phyloP scores from a whole-genome alignment of 2,113 vertebrate genomes.

The Cyprinus carpio region DNA sequence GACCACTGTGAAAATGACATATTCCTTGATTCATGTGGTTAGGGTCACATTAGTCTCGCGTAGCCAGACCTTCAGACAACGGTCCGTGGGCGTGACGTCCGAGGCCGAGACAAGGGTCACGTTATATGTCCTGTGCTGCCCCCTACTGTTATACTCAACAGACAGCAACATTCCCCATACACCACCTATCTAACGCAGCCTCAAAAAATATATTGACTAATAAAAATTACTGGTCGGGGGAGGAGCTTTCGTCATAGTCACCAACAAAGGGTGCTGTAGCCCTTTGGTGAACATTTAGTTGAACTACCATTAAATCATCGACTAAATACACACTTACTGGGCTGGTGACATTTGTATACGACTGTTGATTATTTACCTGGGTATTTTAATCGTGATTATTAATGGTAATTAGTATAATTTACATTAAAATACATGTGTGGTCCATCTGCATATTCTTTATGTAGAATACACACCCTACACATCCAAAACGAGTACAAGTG shows the following conservation, averaged over 20 bases:
- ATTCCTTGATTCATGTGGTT: not conserved
- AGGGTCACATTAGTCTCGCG: not conserved
- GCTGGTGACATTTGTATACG: not conserved
- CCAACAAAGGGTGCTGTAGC: not conserved
- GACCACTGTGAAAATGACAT: not conserved
- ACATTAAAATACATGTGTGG: not conserved
- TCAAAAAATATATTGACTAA: too few relatives aligned
- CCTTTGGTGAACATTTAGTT: not conserved
- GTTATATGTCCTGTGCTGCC: constrained; percentile 13
- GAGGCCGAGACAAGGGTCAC: too few relatives aligned
- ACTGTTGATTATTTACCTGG: too few relatives aligned
- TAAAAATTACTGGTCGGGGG: not conserved
- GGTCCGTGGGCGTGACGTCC: too few relatives aligned
- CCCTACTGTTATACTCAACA: not conserved
- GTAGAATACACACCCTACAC: not conserved
- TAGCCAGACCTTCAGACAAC: too few relatives aligned
- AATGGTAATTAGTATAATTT: not conserved
- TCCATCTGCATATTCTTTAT: not conserved
- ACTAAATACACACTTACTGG: not conserved
- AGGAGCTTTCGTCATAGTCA: not conserved
- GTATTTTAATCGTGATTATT: not conserved
- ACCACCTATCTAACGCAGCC: too few relatives aligned
- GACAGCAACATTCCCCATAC: not conserved
- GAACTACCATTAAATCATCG: not conserved
- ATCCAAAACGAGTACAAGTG: not conserved